A percentile compares a stretch with the other conserved stretches of the same genome.
Conservation (phyloP, 2,113 vertebrate genomes). For the Tetrao urogallus region DNA sequence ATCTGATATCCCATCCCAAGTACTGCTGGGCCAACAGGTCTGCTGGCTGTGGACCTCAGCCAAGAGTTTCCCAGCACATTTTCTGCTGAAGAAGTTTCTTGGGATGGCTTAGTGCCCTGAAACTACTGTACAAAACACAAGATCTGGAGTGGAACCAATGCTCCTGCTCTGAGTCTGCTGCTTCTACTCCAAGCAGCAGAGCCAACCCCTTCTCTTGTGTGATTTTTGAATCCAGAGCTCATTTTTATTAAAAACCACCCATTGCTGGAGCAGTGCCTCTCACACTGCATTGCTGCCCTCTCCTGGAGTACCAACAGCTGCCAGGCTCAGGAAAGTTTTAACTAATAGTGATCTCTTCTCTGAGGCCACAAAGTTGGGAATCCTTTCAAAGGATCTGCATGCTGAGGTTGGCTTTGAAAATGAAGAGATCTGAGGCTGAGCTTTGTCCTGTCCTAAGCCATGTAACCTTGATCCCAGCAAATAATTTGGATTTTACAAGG, state of each 20-base stretch:
- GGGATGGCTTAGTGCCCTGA: not conserved
- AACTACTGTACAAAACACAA: not conserved
- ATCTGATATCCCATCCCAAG: not conserved
- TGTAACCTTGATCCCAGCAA: not conserved
- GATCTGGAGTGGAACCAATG: not conserved
- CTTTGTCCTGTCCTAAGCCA: not conserved
- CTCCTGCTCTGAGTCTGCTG: not conserved
- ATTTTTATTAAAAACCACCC: not conserved
- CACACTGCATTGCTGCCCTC: slow-evolving; percentile 46
- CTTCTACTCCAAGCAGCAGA: not conserved
- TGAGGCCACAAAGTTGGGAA: not conserved
- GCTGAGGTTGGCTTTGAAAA: not conserved
- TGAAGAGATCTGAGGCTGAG: not conserved
- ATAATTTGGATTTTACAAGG: not conserved
- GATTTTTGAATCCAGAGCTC: not conserved
- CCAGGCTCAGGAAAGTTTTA: not conserved
- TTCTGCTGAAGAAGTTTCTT: not conserved
- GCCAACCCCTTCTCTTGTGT: not conserved
- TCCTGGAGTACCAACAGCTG: slow-evolving; percentile 18
- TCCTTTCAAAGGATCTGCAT: accelerated
- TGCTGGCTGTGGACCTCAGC: not conserved
- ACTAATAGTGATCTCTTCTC: accelerated
- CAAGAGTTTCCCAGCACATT: not conserved
- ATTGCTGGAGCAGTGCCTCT: not conserved
- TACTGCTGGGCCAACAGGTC: not conserved